Base-by-base conservation (phyloP, 2,888 invertebrate species). In the Polymixis flavicincta region DNA sequence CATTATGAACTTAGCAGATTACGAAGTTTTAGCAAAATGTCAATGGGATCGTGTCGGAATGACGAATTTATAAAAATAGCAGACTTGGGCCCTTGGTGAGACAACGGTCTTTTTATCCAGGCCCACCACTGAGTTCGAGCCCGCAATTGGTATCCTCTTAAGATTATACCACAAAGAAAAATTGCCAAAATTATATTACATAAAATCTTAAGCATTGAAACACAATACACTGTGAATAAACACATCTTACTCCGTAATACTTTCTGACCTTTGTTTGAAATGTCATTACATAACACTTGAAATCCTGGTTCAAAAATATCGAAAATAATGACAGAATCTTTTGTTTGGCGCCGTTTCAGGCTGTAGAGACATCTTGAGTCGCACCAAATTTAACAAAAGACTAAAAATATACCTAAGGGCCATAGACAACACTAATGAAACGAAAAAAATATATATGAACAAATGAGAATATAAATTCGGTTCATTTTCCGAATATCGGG, bases 281-380 rank as follows among this genome's bases (percentile, higher is more conserved):
- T 25, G 17, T 37, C 13, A 54, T 54, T 37, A 74, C 13, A 14
- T n/a, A 32, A 50, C 32, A 64, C 52, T 75, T 48, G 25, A 54
- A 32, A 32, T 52, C 2, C 19, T 9, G n/a, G 14, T 11, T 32
- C 28, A 25, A 17, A 63, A 63, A 48, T 55, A 4, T n/a, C n/a
- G 0, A 32, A 76, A 76, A 76, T 60, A 65, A 75, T 48, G n/a
- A 13, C 17, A 28, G 13, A n/a, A 64, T 22, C 5, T 50, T 48
- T 74, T 74, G 54, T 76, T 48, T 52, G 11, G 2, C 45, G 3
- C 13, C n/a, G 2, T 5, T 32, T 48, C 4, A 42, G 19, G 11
- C 48, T 55, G 28, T 50, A 11, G 19, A 64, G 28, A 22, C 7
- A 2, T 64, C 28, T 74, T 61, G 45, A 54, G 2, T 45, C 32